phyloP scores from a whole-genome alignment of 2,113 vertebrate genomes.

The Caranx ignobilis region DNA sequence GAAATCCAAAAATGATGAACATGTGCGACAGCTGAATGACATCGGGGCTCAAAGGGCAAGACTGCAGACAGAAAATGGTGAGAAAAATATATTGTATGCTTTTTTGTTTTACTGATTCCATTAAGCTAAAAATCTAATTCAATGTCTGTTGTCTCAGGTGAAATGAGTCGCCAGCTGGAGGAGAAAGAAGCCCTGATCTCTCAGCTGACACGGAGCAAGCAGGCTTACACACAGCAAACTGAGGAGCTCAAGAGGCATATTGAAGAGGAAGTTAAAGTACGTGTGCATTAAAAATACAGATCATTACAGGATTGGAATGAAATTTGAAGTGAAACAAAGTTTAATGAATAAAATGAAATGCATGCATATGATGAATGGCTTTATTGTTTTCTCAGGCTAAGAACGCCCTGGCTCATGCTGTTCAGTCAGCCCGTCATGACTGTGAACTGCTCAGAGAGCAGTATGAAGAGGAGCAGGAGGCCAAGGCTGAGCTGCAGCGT shows the following conservation, averaged over 20 bases:
- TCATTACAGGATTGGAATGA: background rate
- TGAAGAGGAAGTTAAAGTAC: conserved; percentile 86
- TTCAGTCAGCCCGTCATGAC: conserved; percentile 83
- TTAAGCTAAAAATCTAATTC: background rate
- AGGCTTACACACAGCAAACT: conserved; percentile 86
- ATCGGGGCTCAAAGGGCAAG: conserved; percentile 85
- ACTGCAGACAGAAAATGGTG: conserved; percentile 87
- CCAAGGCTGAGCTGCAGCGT: conserved; percentile 83
- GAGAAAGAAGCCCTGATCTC: conserved; percentile 88
- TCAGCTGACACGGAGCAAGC: conserved; percentile 87
- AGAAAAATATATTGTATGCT: background rate
- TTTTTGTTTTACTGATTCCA: background rate
- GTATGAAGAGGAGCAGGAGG: conserved; percentile 88
- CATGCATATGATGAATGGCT: too few relatives aligned
- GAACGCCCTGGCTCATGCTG: conserved; percentile 87
- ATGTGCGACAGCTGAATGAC: conserved; percentile 88
- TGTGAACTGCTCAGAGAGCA: conserved; percentile 86
- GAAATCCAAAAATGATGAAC: conserved; percentile 89
- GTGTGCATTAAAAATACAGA: background rate
- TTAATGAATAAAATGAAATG: background rate
- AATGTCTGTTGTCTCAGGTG: conserved; percentile 74
- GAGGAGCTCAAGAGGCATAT: conserved; percentile 90
- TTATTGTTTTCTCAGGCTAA: conserved; percentile 83
- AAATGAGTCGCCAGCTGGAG: conserved; percentile 86
- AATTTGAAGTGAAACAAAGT: background rate